Base-by-base conservation (phyloP, 2,888 invertebrate species). In the Muscina levida region DNA sequence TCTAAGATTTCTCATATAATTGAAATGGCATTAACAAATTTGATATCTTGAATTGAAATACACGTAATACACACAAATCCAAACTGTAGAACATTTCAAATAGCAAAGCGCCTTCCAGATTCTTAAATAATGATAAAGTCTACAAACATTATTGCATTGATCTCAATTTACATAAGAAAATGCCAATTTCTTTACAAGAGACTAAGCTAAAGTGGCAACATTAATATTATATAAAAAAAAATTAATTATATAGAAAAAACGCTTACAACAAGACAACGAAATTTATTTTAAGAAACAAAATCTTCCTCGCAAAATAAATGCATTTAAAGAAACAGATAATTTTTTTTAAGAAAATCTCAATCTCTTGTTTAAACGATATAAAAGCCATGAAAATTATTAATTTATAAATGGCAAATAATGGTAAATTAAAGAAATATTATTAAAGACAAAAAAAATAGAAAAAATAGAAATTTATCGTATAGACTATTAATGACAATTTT, bases 301-400 rank as follows among this genome's bases (percentile, higher is more conserved):
- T 56, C 77, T 85, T 84, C 85, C 85, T 85, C 84, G 83, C 84
- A 82, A 77, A 83, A 82, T 4, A 53, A 70, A 65, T 82, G 85
- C 85, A 85, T 85, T 85, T 85, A 85, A 79, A 66, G n/a, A 56
- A 19, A 26, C 70, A 57, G 31, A 31, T 13, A 67, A 65, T 22
- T 51, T 46, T n/a, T n/a, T n/a, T n/a, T n/a, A n/a, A n/a, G n/a
- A n/a, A 46, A 6, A 46, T 15, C 46, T 46, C 15, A 46, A 46
- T 46, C 24, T 62, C 5, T 62, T 37, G 17, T 11, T 37, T 22
- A 71, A 72, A 59, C 19, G 22, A 53, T 31, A 44, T 26, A 46
- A 26, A 72, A 72, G 71, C 74, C 66, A 71, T 74, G 37, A 66
- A 42, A 1, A 15, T 15, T n/a, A n/a, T n/a, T n/a, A n/a, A n/a